Evolutionary conservation across 2,888 invertebrate genomes (phyloP), one percentile per base, ranked within the genome.

Genomic region (Netelia inedita): DNA sequence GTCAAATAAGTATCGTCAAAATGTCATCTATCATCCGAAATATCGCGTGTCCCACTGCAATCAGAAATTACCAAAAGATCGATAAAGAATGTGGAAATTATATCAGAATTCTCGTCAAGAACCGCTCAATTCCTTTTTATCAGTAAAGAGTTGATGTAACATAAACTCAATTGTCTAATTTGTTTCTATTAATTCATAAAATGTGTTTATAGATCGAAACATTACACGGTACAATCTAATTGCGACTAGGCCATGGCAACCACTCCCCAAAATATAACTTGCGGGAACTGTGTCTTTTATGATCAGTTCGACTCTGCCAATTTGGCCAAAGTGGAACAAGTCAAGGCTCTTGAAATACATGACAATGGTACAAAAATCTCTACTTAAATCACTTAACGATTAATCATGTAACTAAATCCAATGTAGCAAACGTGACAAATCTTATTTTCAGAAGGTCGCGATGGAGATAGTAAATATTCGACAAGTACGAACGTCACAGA

Each of bases 301-400:
- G 97, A 98, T 89, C 96, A 97, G 93, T 98, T 98, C 95, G 98
- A 98, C 94, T 98, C 98, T 61, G 98, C 98, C 82, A 98, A 98
- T 94, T 95, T 98, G 89, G 96, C 96, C 76, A 96, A 95, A 94
- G 98, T 98, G 74, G 98, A 98, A 93, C 95, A 96, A 91, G 96
- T 96, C 94, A 92, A 95, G 35, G 35, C 76, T 19, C 41, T 57
- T 35, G 90, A 90, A 57, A 81, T 87, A 23, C 66, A 82, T 63
- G 89, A 91, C 8, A 90, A 91, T 87, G 92, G 93, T 93, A 88
- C 95, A 28, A 55, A 19, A 35, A 57, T 46, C 14, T 46, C 14
- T 2, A 14, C 1, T 14, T 46, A 46, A 14, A 14, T 46, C 3
- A 41, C 9, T 41, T 41, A 41, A 41, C 92, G 11, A 80, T 76